These are phyloP conservation scores for Asarcornis scutulata DNA, from an alignment of 2,113 vertebrate species.

Conservation along the genomic window DNA sequence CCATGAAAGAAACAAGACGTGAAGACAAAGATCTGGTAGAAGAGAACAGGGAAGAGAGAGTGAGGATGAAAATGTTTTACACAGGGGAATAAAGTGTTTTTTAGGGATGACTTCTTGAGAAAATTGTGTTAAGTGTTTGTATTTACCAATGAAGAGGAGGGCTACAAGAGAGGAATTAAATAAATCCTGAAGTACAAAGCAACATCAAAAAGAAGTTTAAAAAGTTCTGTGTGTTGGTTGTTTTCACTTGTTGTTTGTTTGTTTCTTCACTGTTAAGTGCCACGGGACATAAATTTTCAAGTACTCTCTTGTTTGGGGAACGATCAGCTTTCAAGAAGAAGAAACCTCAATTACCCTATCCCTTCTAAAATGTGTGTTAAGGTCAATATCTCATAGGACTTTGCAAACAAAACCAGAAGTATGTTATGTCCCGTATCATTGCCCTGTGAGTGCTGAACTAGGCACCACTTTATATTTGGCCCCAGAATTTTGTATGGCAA, in stretches of 20 bases:
- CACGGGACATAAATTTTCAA: background rate
- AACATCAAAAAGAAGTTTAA: background rate
- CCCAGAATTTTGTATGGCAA: background rate
- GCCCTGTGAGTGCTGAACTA: background rate
- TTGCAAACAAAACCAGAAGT: background rate
- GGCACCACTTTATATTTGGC: background rate
- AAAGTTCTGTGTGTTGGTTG: background rate
- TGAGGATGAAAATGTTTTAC: background rate
- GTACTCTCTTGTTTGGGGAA: background rate
- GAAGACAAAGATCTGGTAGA: background rate
- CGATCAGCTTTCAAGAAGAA: background rate
- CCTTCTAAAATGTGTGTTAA: background rate
- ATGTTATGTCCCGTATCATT: background rate
- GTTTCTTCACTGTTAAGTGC: background rate
- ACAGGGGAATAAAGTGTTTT: background rate
- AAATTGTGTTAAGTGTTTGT: background rate
- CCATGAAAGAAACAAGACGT: background rate
- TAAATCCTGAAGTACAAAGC: background rate
- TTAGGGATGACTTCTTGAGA: background rate
- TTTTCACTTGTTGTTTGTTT: background rate
- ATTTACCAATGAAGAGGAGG: background rate
- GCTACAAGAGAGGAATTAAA: background rate
- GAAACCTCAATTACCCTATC: background rate
- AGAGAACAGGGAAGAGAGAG: background rate
- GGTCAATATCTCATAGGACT: background rate